Base-by-base conservation (phyloP, 2,888 invertebrate species). In the Monochamus alternatus region DNA sequence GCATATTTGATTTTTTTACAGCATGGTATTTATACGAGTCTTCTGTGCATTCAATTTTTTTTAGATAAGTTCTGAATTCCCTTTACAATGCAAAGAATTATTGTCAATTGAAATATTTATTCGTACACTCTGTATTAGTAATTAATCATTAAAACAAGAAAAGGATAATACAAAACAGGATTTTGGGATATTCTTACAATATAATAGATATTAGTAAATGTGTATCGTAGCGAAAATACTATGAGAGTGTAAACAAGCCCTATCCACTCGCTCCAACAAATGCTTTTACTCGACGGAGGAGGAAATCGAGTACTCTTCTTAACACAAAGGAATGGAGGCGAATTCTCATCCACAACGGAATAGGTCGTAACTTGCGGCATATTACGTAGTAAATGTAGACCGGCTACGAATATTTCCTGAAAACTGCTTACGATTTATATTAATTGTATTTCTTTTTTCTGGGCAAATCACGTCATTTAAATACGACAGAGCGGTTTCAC, bases 401-500 rank as follows among this genome's bases (percentile, higher is more conserved):
- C 55, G 5, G n/a, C 55, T 55, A 12, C 55, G 14, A 55, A 55
- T 55, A 55, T 55, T 55, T 55, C 55, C 55, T 55, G n/a, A 55
- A 55, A 55, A n/a, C 55, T n/a, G 55, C 14, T 55, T 55, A 55
- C 55, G 55, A 55, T 55, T 55, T 55, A 55, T 55, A 55, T 55
- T 55, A 55, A 55, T 55, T 55, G n/a, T 55, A 55, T 55, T 7
- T n/a, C 55, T 55, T 55, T 38, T 55, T 47, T 55, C 22, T 55
- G 55, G n/a, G 55, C 22, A 55, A 55, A 55, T 55, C 55, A 55
- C 12, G 5, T 55, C n/a, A 22, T 55, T 14, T 55, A 55, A 55
- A 14, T 55, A 14, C 55, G 22, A n/a, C n/a, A 55, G 7, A 55
- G n/a, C 14, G 7, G n/a, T 55, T 55, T 14, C 51, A 51, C 7